These are phyloP conservation scores for Oplegnathus fasciatus DNA, from an alignment of 2,113 vertebrate species.

Conservation along the genomic window DNA sequence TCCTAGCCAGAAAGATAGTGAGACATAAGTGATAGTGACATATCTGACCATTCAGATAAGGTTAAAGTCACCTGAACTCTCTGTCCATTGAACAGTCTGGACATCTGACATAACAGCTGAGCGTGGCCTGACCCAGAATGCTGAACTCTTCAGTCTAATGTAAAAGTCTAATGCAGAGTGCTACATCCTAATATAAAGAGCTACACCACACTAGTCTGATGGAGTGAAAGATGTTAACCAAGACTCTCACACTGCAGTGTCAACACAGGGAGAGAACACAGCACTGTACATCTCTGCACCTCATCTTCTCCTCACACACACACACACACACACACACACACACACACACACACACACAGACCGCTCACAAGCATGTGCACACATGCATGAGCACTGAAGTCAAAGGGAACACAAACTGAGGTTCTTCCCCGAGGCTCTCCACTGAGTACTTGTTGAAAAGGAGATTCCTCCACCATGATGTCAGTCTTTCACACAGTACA, in stretches of 20 bases:
- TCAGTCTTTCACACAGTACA: slow-evolving; percentile 46
- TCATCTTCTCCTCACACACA: background rate
- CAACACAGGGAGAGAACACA: background rate
- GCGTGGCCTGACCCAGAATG: slow-evolving; percentile 3
- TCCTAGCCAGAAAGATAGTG: background rate
- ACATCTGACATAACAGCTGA: slow-evolving; percentile 23
- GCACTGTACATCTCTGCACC: background rate
- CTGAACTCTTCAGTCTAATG: slow-evolving; percentile 2
- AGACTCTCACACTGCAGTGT: slow-evolving; percentile 5
- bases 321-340: slow-evolving; percentile 9
- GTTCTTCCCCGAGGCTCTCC: slow-evolving; percentile 33
- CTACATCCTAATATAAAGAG: slow-evolving; percentile 3
- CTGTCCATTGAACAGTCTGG: background rate
- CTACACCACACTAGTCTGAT: background rate
- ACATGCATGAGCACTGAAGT: slow-evolving; percentile 41
- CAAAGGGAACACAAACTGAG: slow-evolving; percentile 51
- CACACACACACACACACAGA: slow-evolving; percentile 14
- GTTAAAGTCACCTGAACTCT: slow-evolving; percentile 21
- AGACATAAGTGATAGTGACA: slow-evolving; percentile 42
- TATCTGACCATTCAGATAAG: slow-evolving; percentile 20
- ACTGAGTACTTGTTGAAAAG: slow-evolving; percentile 49
- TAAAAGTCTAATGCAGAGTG: background rate
- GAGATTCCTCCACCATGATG: slow-evolving; percentile 65
- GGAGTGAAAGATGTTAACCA: slow-evolving; percentile 12
- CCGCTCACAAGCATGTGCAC: slow-evolving; percentile 38